Evolutionary conservation across 2,797 vertebrate genomes (phyloP), one percentile per base, ranked within the genome.

Genomic region (Semaprochilodus insignis): DNA sequence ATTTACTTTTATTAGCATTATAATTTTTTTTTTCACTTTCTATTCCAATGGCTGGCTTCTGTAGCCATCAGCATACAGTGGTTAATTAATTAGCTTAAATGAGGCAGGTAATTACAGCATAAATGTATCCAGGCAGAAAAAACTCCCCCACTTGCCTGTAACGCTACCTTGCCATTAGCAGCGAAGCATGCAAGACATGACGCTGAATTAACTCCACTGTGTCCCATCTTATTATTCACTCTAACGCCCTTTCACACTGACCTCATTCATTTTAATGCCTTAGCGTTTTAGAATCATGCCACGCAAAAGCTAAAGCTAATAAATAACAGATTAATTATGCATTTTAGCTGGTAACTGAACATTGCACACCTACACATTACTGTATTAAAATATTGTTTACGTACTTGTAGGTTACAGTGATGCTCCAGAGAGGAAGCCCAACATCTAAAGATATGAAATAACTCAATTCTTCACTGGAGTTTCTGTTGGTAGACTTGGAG

Each of bases 71-170:
- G 75, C 51, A 75, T 86, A 87, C 48, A 73, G 55, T 77, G 23
- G 89, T 91, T 91, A 90, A 87, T 82, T 87, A 85, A 89, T 91
- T 86, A 87, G 85, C 88, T 78, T 80, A 84, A 90, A 85, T 91
- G 88, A 91, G 88, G 91, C 88, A 91, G 88, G 91, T 93, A 91
- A 93, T 94, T 92, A 81, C 74, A 92, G 88, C 84, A 88, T 89
- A 88, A 91, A 91, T 84, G 73, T 88, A 88, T 90, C 82, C 90
- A 86, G 86, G 83, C 90, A 81, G 74, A 74, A 83, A 84, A 81
- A 90, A 51, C 69, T 10, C 85, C 73, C 82, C 83, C 78, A 81
- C 82, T 89, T 60, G 40, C 75, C 78, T 88, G 87, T 86, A 86
- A 85, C 80, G 78, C 51, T 34, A 81, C 60, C 72, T 88, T 85